Base-by-base conservation (phyloP, 2,797 vertebrate species). In the Pipistrellus nathusii region DNA sequence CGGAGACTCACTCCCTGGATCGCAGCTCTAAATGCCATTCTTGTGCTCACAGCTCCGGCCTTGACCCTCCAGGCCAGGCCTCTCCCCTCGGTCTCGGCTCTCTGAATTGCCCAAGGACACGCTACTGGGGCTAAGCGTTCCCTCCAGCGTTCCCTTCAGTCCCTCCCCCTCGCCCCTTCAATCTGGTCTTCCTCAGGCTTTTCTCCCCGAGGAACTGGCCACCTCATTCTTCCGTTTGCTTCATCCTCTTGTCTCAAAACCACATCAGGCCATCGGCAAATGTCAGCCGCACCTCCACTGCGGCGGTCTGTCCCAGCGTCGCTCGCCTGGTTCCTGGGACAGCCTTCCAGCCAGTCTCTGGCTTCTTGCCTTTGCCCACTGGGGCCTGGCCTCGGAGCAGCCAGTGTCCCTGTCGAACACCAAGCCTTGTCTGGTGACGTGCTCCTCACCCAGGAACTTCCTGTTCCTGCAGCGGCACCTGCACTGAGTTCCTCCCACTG, bases 391-490 rank as follows among this genome's bases (percentile, higher is more conserved):
- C 69, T 57, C n/a, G 3, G 5, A 32, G 71, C 59, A 46, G 25
- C 53, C 35, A 30, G 10, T 25, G 30, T 38, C 51, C n/a, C 32
- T 7, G 0, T 13, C 17, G 30, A 48, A 68, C 68, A 46, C 51
- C 21, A 20, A 6, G 51, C 55, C 15, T 71, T 13, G 13, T 23
- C 25, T 2, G 38, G 81, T 27, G 41, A 12, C 18, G 18, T 12
- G 48, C 2, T 11, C 68, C 4, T 80, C 55, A 11, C 18, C 14
- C 35, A 1, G 15, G 23, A 6, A 73, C 46, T 48, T 8, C 51
- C 38, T 41, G 25, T 59, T 20, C 9, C 32, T 9, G 0, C 35
- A n/a, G 0, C 3, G 14, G 46, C 8, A 0, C 35, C 76, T 5
- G 8, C 4, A 1, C 18, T 23, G 8, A n/a, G 30, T 44, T 35